These are phyloP conservation scores for Myotis myotis DNA, from an alignment of 2,797 vertebrate genomes.

Conservation along the genomic window DNA sequence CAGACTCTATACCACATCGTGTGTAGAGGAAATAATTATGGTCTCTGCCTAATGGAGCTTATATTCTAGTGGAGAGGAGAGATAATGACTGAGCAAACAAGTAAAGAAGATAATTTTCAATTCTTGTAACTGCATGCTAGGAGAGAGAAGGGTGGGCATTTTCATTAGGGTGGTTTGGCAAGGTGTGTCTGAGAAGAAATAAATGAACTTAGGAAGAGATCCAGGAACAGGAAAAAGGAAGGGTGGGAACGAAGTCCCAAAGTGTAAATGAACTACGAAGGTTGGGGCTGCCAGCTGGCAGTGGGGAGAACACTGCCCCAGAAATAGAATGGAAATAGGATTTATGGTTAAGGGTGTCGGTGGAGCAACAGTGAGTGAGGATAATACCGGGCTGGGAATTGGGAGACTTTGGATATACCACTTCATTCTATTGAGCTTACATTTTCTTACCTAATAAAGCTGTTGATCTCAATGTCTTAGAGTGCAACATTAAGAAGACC, in stretches of 20 bases:
- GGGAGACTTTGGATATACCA: not conserved
- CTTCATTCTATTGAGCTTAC: not conserved
- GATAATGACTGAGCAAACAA: not conserved
- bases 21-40: not conserved
- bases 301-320: not conserved
- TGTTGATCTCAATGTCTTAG: not conserved
- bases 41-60: not conserved
- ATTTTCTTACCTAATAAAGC: not conserved
- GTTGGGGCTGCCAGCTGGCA: not conserved
- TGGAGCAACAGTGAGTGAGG: not conserved
- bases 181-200: not conserved
- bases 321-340: not conserved
- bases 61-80: not conserved
- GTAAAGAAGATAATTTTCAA: not conserved
- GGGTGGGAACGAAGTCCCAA: not conserved
- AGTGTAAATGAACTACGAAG: not conserved
- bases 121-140: not conserved
- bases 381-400: not conserved
- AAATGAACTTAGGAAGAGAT: not conserved
- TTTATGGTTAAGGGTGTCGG: not conserved
- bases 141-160: not conserved
- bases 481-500: not conserved
- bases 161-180: not conserved
- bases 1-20: not conserved
- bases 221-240: not conserved